These are phyloP conservation scores for Drosophila meridionalis DNA, from an alignment of 2,888 invertebrate species.

Conservation along the genomic window DNA sequence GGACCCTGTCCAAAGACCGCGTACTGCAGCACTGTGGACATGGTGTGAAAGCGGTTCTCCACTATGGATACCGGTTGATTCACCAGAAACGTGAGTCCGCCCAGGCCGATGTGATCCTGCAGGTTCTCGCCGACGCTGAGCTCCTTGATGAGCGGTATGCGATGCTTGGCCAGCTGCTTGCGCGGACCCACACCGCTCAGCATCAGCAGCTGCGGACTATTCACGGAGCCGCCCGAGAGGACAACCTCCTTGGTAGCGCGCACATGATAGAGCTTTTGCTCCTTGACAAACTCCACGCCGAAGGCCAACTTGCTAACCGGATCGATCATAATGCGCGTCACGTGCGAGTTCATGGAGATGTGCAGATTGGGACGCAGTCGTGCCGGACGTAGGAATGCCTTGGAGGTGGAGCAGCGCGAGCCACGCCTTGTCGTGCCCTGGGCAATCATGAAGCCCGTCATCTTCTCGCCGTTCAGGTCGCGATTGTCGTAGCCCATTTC, in stretches of 20 bases:
- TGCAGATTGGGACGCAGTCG: constrained; percentile 93
- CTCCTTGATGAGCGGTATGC: constrained; percentile 92
- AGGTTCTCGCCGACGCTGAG: constrained; percentile 93
- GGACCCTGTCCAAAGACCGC: constrained; percentile 94
- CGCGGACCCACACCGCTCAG: constrained; percentile 94
- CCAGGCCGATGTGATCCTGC: constrained; percentile 95
- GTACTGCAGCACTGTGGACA: constrained; percentile 92
- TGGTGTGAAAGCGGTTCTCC: constrained; percentile 91
- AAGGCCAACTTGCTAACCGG: constrained; percentile 91
- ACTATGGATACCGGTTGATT: constrained; percentile 92
- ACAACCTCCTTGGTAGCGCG: constrained; percentile 94
- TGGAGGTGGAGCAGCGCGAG: constrained; percentile 94
- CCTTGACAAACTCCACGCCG: constrained; percentile 92
- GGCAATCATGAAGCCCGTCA: constrained; percentile 95
- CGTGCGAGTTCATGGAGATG: constrained; percentile 93
- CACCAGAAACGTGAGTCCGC: constrained; percentile 93
- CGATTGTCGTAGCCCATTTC: constrained; percentile 94
- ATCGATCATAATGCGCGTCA: constrained; percentile 90
- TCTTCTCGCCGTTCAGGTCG: constrained; percentile 94
- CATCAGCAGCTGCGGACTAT: constrained; percentile 97
- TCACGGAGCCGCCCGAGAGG: constrained; percentile 95
- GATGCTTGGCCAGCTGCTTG: constrained; percentile 89
- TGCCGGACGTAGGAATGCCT: constrained; percentile 93
- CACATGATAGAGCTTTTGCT: constrained; percentile 90
- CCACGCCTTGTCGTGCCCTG: constrained; percentile 92